Conservation (phyloP, 2,113 vertebrate species). For the Xyrauchen texanus region DNA sequence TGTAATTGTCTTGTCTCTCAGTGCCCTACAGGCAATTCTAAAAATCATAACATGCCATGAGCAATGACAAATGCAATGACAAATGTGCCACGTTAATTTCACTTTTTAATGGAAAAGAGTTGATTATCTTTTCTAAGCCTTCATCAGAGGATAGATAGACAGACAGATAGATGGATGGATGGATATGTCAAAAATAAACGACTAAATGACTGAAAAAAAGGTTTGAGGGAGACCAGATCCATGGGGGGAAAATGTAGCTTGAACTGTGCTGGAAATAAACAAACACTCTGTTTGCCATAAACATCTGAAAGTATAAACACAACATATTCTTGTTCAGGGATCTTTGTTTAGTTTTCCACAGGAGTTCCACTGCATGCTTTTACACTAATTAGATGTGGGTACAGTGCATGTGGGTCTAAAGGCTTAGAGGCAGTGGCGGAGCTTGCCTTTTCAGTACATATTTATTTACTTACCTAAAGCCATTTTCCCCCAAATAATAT, state of each 20-base stretch:
- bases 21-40: background rate
- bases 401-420: constrained; percentile 22
- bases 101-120: background rate
- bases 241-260: background rate
- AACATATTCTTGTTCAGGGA: background rate
- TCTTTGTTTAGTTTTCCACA: constrained; percentile 30
- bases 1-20: background rate
- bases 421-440: background rate
- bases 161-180: too few species aligned
- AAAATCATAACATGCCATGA: background rate
- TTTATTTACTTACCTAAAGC: too few species aligned
- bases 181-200: too few species aligned
- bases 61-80: background rate
- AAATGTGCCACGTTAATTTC: background rate
- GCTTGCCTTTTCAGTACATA: too few species aligned
- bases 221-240: too few species aligned
- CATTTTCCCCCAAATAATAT: too few species aligned
- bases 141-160: too few species aligned
- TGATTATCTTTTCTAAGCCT: too few species aligned
- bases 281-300: constrained; percentile 30
- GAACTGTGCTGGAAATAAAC: constrained; percentile 16
- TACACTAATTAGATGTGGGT: constrained; percentile 7
- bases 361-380: constrained; percentile 9
- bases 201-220: too few species aligned
- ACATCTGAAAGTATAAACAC: constrained; percentile 17